Conservation (phyloP, 2,113 vertebrate species). For the Pseudonaja textilis region DNA sequence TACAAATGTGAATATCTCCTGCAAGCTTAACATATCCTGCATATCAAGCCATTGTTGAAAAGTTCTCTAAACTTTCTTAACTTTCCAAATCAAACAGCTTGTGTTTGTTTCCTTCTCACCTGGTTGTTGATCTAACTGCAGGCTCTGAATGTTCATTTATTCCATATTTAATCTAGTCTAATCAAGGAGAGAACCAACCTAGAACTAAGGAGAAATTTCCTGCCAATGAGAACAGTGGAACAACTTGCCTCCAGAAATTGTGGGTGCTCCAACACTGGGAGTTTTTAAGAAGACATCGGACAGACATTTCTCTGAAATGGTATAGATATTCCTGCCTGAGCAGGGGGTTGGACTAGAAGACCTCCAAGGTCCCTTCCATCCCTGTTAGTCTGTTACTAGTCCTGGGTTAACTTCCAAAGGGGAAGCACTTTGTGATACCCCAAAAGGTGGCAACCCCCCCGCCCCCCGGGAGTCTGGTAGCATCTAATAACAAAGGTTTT, state of each 20-base stretch:
- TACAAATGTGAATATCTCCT: not conserved
- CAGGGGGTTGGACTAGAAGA: too few species aligned
- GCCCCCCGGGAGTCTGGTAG: not conserved
- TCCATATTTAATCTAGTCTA: not conserved
- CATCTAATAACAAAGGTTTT: not conserved
- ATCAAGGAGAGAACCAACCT: not conserved
- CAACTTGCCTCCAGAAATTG: too few species aligned
- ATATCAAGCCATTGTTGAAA: not conserved
- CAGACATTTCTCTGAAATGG: too few species aligned
- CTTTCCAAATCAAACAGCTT: not conserved
- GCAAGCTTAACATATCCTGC: not conserved
- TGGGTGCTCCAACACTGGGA: too few species aligned
- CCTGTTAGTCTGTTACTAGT: too few species aligned
- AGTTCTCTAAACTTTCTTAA: not conserved
- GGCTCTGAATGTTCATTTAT: not conserved
- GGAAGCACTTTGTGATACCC: not conserved
- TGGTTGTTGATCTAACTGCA: not conserved
- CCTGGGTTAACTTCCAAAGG: not conserved
- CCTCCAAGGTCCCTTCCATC: too few species aligned
- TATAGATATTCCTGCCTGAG: too few species aligned
- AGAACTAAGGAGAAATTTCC: not conserved
- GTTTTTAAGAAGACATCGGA: too few species aligned
- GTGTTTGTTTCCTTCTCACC: not conserved
- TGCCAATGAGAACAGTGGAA: too few species aligned
- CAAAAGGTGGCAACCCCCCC: not conserved